Evolutionary conservation across 2,113 vertebrate species (phyloP).

Genomic region (Zosterops japonicus): DNA sequence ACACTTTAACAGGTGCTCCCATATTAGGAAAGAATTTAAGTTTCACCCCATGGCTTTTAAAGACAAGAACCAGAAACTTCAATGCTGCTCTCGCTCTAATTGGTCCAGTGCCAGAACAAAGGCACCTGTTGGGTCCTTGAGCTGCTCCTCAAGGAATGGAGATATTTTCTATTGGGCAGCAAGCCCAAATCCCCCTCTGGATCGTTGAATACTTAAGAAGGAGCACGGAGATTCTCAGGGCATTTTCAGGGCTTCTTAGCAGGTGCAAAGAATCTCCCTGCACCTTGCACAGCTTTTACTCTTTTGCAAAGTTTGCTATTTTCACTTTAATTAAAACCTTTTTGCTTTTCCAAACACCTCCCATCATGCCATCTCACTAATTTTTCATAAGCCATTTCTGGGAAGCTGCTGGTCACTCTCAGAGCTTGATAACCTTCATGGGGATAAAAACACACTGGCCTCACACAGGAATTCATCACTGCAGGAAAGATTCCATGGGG

Average conservation of each 20-base stretch:
- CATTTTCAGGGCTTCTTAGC: background rate
- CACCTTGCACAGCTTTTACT: background rate
- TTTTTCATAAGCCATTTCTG: background rate
- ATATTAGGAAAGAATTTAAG: background rate
- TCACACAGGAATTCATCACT: background rate
- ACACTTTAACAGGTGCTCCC: background rate
- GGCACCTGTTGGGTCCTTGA: background rate
- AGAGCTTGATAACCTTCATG: background rate
- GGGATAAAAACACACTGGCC: fast-evolving
- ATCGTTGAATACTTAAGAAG: background rate
- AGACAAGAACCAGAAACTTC: background rate
- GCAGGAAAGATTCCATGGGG: background rate
- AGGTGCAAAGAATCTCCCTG: background rate
- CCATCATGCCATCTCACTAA: background rate
- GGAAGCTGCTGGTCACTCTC: background rate
- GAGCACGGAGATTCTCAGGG: background rate
- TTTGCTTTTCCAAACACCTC: background rate
- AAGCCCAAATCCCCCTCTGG: background rate
- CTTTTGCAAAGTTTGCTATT: background rate
- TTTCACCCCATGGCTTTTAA: background rate
- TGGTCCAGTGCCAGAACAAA: background rate
- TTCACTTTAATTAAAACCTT: background rate
- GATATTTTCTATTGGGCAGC: background rate
- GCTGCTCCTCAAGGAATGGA: background rate
- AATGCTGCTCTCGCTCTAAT: background rate